Evolutionary conservation across 2,888 invertebrate genomes (phyloP), one percentile per base, ranked within the genome.

Genomic region (Drosophila niveifrons): DNA sequence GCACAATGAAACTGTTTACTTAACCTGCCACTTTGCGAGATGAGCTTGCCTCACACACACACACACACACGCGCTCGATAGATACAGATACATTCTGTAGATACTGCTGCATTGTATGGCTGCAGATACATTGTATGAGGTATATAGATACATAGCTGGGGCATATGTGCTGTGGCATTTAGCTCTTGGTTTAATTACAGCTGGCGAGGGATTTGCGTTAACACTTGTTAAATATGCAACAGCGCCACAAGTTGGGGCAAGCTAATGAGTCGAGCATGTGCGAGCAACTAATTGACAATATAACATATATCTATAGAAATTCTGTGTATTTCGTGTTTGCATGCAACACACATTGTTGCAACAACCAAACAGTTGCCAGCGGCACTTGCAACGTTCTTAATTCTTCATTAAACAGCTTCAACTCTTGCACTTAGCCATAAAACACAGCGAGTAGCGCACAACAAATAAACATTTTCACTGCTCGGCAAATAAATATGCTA

Each of bases 21-120:
- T 90, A 91, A 91, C 91, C 85, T 90, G 90, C 91, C 90, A 90
- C 90, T 90, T 90, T 91, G 78, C 84, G 74, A 81, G 89, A 90
- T 90, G 89, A 84, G 86, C 88, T 87, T 79, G 82, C 90, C 66
- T 44, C 56, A 66, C 61, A 34, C 67, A 62, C 58, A 66, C 67
- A 68, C 70, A 62, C 48, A 47, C 56, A 64, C 55, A 65, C 13
- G 63, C 15, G 7, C 36, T 10, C n/a, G 48, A 46, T 36, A 56
- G 39, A 36, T 46, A 41, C 34, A 62, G 31, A 57, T 74, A 56
- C 41, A 63, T 56, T 51, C 31, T 43, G 28, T 66, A 18, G 34
- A 51, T 31, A 31, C 31, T 10, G 10, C 9, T 10, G n/a, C 36
- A 36, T 36, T 36, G n/a, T 36, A n/a, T 11, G 6, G 36, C 36